Conservation (phyloP, 1,140 invertebrate species). For the Drosophila parvula region DNA sequence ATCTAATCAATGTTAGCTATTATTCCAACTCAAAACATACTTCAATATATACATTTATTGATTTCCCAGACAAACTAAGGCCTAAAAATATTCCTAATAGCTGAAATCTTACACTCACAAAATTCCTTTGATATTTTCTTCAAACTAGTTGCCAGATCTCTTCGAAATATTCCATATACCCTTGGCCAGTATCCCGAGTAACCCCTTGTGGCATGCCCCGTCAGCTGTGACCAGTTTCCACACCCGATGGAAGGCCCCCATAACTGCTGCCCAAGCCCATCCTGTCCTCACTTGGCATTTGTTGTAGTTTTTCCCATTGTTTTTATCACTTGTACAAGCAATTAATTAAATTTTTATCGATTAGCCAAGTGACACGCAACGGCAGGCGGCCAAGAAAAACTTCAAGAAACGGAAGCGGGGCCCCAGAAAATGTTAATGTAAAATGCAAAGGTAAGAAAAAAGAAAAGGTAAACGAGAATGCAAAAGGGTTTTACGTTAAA, state of each 20-base stretch:
- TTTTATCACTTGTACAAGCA: slow-evolving; percentile 69
- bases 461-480: slow-evolving; percentile 5
- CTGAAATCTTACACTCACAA: neutral
- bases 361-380: slow-evolving; percentile 63
- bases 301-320: slow-evolving; percentile 3
- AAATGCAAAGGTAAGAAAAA: slow-evolving; percentile 22
- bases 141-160: neutral
- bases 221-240: slow-evolving; percentile 63
- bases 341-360: slow-evolving; percentile 78
- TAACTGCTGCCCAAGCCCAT: neutral
- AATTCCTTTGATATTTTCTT: neutral
- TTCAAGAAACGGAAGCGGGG: slow-evolving; percentile 5
- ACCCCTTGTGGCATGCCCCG: slow-evolving; percentile 16
- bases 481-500: neutral
- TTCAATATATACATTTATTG: neutral
- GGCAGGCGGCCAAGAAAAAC: slow-evolving; percentile 4
- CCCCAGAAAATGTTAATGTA: slow-evolving; percentile 45
- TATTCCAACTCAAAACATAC: neutral
- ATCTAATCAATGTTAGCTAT: neutral
- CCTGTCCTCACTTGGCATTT: slow-evolving; percentile 2
- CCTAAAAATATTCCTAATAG: too few relatives aligned
- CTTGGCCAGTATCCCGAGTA: neutral
- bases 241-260: slow-evolving; percentile 15
- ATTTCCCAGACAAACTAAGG: neutral
- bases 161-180: neutral